These are phyloP conservation scores for Catamblyrhynchus diadema DNA, from an alignment of 2,797 vertebrate species.

Conservation along the genomic window DNA sequence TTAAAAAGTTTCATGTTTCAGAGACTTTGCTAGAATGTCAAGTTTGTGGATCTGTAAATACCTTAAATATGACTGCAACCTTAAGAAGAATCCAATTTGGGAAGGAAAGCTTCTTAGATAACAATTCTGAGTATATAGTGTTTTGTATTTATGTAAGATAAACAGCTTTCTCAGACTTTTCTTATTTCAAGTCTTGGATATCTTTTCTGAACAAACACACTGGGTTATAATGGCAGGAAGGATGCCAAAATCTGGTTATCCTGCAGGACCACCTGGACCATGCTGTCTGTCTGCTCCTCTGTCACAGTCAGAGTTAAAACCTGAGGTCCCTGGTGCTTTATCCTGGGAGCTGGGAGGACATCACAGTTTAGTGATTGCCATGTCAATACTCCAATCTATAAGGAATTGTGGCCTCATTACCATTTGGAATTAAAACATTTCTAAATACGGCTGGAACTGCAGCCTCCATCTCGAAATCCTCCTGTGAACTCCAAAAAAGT, in stretches of 20 bases:
- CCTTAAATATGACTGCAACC: conserved; percentile 46
- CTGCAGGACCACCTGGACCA: neutral
- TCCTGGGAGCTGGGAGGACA: neutral
- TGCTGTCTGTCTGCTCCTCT: conserved; percentile 20
- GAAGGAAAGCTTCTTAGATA: conserved; percentile 43
- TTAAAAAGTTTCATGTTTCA: conserved; percentile 45
- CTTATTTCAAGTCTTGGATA: conserved; percentile 61
- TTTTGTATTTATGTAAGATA: conserved; percentile 77
- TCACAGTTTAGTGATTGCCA: conserved; percentile 24
- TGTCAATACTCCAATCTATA: neutral
- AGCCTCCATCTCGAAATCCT: neutral
- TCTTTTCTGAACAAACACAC: conserved; percentile 58
- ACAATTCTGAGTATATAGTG: conserved; percentile 20
- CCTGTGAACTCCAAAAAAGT: conserved; percentile 14
- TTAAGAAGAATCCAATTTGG: conserved; percentile 39
- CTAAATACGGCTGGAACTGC: neutral
- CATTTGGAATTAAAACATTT: conserved; percentile 25
- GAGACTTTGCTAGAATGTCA: conserved; percentile 60
- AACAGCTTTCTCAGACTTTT: conserved; percentile 60
- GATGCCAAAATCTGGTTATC: neutral
- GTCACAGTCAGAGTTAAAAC: neutral
- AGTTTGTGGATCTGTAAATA: conserved; percentile 72
- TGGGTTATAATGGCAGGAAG: conserved; percentile 1
- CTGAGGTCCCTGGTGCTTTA: conserved; percentile 52
- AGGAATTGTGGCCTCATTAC: conserved; percentile 66